phyloP scores from a whole-genome alignment of 2,888 invertebrate species.

The Drosophila affinis region DNA sequence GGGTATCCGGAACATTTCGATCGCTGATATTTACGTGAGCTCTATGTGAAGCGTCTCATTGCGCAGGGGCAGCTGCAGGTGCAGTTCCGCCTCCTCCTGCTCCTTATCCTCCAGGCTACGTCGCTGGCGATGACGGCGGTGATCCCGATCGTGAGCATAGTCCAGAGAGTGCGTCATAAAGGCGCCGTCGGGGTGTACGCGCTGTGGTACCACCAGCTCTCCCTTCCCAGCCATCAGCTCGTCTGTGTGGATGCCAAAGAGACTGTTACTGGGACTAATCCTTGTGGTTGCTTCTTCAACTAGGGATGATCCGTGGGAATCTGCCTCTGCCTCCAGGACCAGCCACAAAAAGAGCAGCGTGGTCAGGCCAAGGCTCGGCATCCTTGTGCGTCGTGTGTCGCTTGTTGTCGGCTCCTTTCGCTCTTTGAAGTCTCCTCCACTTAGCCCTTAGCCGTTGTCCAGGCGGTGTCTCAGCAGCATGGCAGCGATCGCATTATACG shows the following conservation, averaged over 20 bases:
- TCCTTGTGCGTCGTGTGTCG: conserved; percentile 11
- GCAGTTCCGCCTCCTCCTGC: conserved; percentile 46
- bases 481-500: conserved; percentile 69
- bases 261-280: conserved; percentile 14
- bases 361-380: conserved; percentile 54
- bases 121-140: conserved; percentile 70
- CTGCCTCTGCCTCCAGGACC: conserved; percentile 33
- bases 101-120: conserved; percentile 43
- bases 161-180: conserved; percentile 81
- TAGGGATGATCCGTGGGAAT: not conserved
- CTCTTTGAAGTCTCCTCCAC: conserved; percentile 9
- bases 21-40: conserved; percentile 78
- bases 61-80: conserved; percentile 57
- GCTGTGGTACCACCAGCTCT: conserved; percentile 81
- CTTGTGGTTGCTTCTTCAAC: conserved; percentile 4
- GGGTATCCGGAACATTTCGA: not conserved
- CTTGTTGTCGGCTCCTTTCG: not conserved
- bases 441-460: conserved; percentile 66
- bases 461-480: conserved; percentile 70
- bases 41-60: conserved; percentile 83
- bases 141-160: conserved; percentile 78
- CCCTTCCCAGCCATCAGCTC: conserved; percentile 76
- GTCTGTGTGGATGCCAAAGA: conserved; percentile 81
- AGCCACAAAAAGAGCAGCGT: conserved; percentile 69
- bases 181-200: conserved; percentile 80